Percentiles rank a stretch among this genome's conserved stretches.
phyloP scores from a whole-genome alignment of 1,140 invertebrate species.

The Drosophila gunungcola region DNA sequence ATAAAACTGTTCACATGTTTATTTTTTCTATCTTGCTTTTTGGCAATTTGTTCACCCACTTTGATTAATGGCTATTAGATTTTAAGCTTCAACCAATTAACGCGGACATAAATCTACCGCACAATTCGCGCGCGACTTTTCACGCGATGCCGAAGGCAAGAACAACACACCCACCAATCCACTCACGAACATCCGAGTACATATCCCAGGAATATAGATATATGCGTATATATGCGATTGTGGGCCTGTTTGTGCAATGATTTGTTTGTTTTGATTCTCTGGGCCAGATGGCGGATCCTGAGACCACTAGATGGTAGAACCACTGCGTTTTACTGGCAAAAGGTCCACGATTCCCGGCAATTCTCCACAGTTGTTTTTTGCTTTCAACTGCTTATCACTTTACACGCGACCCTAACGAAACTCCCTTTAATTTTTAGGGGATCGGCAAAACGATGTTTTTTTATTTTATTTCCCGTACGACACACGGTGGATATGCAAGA shows the following conservation, averaged over 20 bases:
- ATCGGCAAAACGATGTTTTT: too few relatives aligned
- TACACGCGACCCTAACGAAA: too few relatives aligned
- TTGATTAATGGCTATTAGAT: constrained; percentile 4
- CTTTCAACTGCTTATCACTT: too few relatives aligned
- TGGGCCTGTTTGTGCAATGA: constrained; percentile 38
- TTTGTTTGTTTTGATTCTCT: constrained; percentile 43
- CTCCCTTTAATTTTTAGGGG: too few relatives aligned
- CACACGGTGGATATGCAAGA: too few relatives aligned
- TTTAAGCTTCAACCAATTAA: constrained; percentile 10
- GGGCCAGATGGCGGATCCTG: constrained; percentile 21
- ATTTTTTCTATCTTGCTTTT: background rate
- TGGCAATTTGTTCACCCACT: constrained; percentile 2
- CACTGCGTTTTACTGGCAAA: constrained; percentile 9
- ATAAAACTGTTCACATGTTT: background rate
- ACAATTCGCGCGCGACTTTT: constrained; percentile 24
- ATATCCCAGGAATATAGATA: constrained; percentile 13
- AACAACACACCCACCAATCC: constrained; percentile 37
- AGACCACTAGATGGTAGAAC: constrained; percentile 4
- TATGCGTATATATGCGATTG: constrained; percentile 2
- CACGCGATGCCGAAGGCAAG: constrained; percentile 22
- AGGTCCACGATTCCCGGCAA: background rate
- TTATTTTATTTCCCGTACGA: too few relatives aligned
- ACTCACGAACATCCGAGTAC: constrained; percentile 34
- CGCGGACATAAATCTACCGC: constrained; percentile 7
- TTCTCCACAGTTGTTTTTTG: too few relatives aligned